Conservation (phyloP, 2,113 vertebrate genomes). For the Pyxicephalus adspersus region DNA sequence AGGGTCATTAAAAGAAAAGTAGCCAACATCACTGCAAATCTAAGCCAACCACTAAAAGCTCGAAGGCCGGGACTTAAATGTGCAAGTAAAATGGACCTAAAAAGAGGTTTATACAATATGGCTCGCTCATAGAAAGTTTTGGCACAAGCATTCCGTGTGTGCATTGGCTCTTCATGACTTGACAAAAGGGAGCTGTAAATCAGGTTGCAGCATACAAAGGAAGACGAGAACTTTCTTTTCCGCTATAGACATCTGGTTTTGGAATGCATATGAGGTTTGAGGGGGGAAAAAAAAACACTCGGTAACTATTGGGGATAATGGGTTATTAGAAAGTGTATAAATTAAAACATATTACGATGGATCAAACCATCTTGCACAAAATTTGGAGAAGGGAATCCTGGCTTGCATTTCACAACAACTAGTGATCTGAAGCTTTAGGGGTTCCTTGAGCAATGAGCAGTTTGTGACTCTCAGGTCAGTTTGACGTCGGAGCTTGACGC, state of each 20-base stretch:
- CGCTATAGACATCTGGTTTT: slow-evolving; percentile 40
- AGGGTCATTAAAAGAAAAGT: background rate
- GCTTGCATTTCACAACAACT: background rate
- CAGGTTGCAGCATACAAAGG: slow-evolving; percentile 1
- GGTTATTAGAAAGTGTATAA: background rate
- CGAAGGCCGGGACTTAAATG: too few species aligned
- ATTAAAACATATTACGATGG: background rate
- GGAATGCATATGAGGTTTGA: slow-evolving; percentile 16
- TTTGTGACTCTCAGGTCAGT: too few species aligned
- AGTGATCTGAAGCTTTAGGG: too few species aligned
- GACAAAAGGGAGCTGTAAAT: slow-evolving; percentile 14
- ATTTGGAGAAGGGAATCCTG: background rate
- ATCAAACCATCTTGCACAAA: background rate
- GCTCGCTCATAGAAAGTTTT: background rate
- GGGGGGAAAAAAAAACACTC: background rate
- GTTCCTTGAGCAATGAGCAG: too few species aligned
- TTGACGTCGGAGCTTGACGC: too few species aligned
- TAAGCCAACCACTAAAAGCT: background rate
- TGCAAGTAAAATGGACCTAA: background rate
- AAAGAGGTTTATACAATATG: background rate
- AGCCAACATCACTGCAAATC: background rate
- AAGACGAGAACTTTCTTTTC: background rate
- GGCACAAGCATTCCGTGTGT: background rate
- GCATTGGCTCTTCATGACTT: slow-evolving; percentile 20
- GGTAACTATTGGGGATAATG: background rate